A percentile compares a stretch with the other conserved stretches of the same genome.
These are phyloP conservation scores for Pitangus sulphuratus DNA, from an alignment of 2,797 vertebrate genomes.

Conservation along the genomic window DNA sequence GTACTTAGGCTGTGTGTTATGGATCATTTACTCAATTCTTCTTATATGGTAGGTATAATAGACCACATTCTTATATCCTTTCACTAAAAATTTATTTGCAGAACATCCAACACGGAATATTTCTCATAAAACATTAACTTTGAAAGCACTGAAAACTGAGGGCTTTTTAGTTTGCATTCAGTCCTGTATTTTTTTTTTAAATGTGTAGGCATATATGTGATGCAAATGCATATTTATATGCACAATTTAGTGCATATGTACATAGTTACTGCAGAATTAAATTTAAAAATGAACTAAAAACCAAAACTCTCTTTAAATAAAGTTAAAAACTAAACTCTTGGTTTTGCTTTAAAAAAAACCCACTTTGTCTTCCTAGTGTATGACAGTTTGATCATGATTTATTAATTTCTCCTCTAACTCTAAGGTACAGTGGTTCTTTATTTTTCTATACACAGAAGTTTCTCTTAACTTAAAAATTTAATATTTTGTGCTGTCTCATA, in stretches of 20 bases:
- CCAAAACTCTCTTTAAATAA: not conserved
- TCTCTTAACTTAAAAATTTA: not conserved
- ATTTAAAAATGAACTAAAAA: not conserved
- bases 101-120: not conserved
- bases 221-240: not conserved
- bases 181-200: not conserved
- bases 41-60: not conserved
- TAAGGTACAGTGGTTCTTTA: not conserved
- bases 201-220: not conserved
- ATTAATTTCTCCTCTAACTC: not conserved
- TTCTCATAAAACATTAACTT: not conserved
- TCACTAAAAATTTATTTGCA: not conserved
- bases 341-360: not conserved
- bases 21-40: conserved; percentile 19
- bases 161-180: not conserved
- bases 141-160: not conserved
- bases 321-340: not conserved
- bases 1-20: conserved; percentile 1
- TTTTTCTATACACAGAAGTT: not conserved
- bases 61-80: not conserved
- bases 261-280: not conserved
- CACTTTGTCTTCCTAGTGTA: not conserved
- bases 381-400: not conserved
- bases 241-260: not conserved
- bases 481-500: not conserved